Base-by-base conservation (phyloP, 2,113 vertebrate genomes). In the Acrocephalus kingi region DNA sequence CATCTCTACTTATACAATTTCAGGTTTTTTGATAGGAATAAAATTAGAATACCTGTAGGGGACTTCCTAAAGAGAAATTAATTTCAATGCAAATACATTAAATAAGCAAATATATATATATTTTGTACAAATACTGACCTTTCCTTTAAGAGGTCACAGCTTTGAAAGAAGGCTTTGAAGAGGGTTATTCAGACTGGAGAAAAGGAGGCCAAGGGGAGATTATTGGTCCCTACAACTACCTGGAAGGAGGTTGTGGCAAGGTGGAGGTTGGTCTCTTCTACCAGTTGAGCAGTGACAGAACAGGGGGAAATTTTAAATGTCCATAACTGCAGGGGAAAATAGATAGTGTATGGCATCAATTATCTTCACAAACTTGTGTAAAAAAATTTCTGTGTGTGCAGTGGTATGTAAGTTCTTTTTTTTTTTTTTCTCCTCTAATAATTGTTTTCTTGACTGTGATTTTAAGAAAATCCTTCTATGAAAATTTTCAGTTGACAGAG, bases 181-280 rank as follows among this genome's bases (percentile, higher is more conserved):
- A 76, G 3, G 7, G 4, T 69, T 55, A 22, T 49, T 62, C 63
- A 43, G 41, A 10, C 21, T 27, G 30, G 35, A 31, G 48, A 49
- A 76, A 55, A 69, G 6, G 8, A 43, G 48, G 15, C 12, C 0
- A 1, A 55, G 8, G 15, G 30, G 5, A 31, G 4, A 62, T 1
- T 41, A 13, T 27, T 41, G 17, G 15, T 21, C 48, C 31, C 12
- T 43, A 19, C 8, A 55, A 21, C 41, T 30, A 21, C 24, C 16
- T 55, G 39, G 35, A 76, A 48, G 13, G 15, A 55, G 11, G 16
- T 35, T 41, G 17, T 41, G 48, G 8, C 3, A 24, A 25, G 10
- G 14, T 35, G 25, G 3, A 11, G 4, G 3, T 55, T 31, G 31
- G 3, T 54, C n/a, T 59, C 37, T 39, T 28, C 23, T 83, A 21